These are phyloP conservation scores for Muntiacus reevesi DNA, from an alignment of 2,113 vertebrate species.

Conservation along the genomic window DNA sequence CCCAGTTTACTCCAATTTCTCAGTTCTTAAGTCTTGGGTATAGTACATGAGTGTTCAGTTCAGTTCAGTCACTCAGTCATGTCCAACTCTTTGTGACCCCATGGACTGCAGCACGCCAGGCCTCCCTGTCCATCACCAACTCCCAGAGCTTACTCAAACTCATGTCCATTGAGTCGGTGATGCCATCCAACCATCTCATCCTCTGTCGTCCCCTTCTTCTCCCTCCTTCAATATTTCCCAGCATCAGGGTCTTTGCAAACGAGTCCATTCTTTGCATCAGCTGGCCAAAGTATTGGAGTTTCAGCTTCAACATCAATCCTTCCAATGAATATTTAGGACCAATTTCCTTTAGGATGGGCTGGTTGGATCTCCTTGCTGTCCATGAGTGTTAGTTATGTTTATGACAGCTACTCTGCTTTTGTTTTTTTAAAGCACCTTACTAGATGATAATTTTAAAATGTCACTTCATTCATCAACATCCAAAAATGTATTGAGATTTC, in stretches of 20 bases:
- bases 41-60: not conserved
- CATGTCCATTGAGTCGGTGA: rapidly evolving
- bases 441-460: not conserved
- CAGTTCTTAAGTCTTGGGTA: not conserved
- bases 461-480: not conserved
- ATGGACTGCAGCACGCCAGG: not conserved
- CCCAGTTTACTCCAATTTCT: not conserved
- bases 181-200: not conserved
- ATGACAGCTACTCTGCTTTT: not conserved
- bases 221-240: not conserved
- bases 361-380: not conserved
- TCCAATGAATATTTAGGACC: not conserved
- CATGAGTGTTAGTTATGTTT: not conserved
- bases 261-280: not conserved
- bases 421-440: not conserved
- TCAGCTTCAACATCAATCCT: not conserved
- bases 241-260: not conserved
- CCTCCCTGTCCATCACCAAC: not conserved
- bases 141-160: not conserved
- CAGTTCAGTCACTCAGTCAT: not conserved
- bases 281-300: not conserved
- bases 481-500: not conserved
- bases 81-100: not conserved
- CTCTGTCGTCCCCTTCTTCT: not conserved
- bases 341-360: not conserved